Evolutionary conservation across 2,113 vertebrate species (phyloP), one percentile per base, ranked within the genome.

Genomic region (Lycaon pictus): DNA sequence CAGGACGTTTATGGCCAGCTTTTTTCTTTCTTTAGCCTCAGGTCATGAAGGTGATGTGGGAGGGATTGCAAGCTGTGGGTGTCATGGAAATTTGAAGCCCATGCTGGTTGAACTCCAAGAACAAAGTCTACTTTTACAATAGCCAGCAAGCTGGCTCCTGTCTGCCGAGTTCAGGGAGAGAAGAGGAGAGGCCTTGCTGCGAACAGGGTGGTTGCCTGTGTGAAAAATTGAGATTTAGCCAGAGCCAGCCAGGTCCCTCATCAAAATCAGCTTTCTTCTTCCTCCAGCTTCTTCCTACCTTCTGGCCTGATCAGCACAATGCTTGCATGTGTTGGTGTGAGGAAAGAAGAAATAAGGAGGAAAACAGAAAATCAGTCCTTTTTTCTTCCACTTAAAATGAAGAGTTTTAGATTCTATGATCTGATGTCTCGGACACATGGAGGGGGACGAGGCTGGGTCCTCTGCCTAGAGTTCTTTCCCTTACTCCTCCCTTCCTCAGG

Each of bases 41-140:
- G 95, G 95, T 97, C 95, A 32, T 9, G 37, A 93, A 93, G 97
- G 93, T 92, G 92, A 43, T 29, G 35, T 27, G 22, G 97, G 92
- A 89, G 51, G 91, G 72, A 43, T 85, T 65, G 15, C 71, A 88
- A 69, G 37, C 95, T 58, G 35, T 63, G 92, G 84, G 23, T 95
- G 90, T 81, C 43, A 74, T 91, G 97, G 98, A 97, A 98, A 95
- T 95, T 37, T 84, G 95, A 98, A 74, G 89, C 92, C 60, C 63
- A 4, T 53, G 93, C 79, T 98, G 97, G 83, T 93, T 69, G 51
- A 65, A 71, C 74, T 97, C 96, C 96, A 97, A 90, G 95, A 97
- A 97, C 95, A 98, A 97, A 97, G 95, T 65, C 37, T 62, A 80
- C 95, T 96, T 94, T 95, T 56, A 81, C 91, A n/a, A 81, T 82